Percentiles rank a stretch among this genome's conserved stretches.
Conservation (phyloP, 2,888 invertebrate genomes). For the Syrphus vitripennis region DNA sequence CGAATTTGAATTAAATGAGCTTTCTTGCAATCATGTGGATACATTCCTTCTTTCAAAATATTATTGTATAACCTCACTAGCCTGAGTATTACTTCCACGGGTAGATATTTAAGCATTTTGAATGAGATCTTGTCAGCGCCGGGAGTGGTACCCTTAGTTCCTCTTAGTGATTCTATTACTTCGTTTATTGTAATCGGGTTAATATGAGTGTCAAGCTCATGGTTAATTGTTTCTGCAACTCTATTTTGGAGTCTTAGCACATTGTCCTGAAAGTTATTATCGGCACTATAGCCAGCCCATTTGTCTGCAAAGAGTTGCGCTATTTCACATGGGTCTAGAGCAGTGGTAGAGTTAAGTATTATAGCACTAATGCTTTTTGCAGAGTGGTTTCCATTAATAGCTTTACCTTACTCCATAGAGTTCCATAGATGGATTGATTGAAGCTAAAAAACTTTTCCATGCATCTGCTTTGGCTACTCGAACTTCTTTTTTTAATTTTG, state of each 20-base stretch:
- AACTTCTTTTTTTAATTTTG: neutral
- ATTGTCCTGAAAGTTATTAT: neutral
- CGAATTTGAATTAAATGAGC: neutral
- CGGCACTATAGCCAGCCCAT: neutral
- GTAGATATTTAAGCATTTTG: neutral
- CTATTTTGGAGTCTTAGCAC: neutral
- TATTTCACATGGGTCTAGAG: neutral
- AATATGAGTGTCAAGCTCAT: neutral
- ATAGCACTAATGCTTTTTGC: neutral
- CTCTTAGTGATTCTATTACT: neutral
- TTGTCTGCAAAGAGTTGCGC: neutral
- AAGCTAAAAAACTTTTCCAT: neutral
- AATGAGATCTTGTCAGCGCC: neutral
- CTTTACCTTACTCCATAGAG: neutral
- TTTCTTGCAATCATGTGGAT: neutral
- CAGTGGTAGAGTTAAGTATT: neutral
- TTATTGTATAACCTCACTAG: neutral
- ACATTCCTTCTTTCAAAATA: neutral
- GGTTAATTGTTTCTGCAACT: neutral
- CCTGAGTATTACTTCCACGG: neutral
- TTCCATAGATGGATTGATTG: neutral
- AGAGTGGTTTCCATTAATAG: neutral
- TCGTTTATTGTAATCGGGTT: neutral
- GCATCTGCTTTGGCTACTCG: neutral
- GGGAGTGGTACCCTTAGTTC: neutral